Conservation (phyloP, 2,797 vertebrate species). For the Acipenser ruthenus region DNA sequence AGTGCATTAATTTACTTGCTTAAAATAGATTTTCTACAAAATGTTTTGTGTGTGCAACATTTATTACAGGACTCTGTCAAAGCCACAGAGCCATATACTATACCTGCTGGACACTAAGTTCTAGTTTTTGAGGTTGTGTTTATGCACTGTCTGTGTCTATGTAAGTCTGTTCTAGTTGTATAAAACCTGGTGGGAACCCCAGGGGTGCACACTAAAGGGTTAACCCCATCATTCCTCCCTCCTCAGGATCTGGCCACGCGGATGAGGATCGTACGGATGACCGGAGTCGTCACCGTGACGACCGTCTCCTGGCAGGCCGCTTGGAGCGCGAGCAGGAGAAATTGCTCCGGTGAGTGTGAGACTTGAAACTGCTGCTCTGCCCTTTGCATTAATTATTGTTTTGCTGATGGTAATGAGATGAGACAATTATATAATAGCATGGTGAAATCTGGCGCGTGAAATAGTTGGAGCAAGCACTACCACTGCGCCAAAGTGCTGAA, state of each 20-base stretch:
- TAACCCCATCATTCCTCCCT: neutral
- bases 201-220: neutral
- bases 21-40: too few relatives aligned
- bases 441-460: neutral
- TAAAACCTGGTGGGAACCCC: too few relatives aligned
- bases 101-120: too few relatives aligned
- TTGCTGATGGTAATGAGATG: neutral
- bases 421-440: constrained; percentile 3
- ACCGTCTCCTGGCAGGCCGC: constrained; percentile 71
- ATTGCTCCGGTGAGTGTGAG: constrained; percentile 71
- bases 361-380: constrained; percentile 28
- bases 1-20: too few relatives aligned
- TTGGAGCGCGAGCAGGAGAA: constrained; percentile 91
- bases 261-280: constrained; percentile 81
- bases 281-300: constrained; percentile 70
- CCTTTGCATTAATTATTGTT: neutral
- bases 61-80: too few relatives aligned
- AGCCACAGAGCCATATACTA: too few relatives aligned
- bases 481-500: too few relatives aligned
- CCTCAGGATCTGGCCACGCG: constrained; percentile 50
- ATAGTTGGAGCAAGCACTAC: neutral
- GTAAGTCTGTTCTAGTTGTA: too few relatives aligned
- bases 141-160: too few relatives aligned
- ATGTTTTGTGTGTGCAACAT: too few relatives aligned
- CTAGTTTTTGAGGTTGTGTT: too few relatives aligned